Percentiles rank a stretch among this genome's conserved stretches.
These are phyloP conservation scores for Sebastes minor DNA, from an alignment of 2,797 vertebrate genomes.

Conservation along the genomic window DNA sequence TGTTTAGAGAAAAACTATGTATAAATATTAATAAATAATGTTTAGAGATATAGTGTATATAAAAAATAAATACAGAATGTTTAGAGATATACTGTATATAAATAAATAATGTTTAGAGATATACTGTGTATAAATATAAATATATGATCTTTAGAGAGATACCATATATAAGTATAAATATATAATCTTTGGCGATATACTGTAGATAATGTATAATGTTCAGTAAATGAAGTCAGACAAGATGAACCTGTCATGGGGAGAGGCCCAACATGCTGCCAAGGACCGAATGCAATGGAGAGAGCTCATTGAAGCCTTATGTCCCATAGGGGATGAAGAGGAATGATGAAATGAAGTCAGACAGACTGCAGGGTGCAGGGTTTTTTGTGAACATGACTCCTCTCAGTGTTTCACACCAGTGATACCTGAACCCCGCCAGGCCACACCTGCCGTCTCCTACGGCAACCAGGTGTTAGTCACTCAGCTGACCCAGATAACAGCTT, in stretches of 20 bases:
- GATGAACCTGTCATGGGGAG: too few relatives aligned
- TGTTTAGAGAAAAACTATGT: too few relatives aligned
- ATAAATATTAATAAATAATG: too few relatives aligned
- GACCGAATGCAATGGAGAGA: too few relatives aligned
- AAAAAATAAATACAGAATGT: not conserved
- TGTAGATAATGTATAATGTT: too few relatives aligned
- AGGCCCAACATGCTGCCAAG: too few relatives aligned
- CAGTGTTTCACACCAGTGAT: not conserved
- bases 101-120: not conserved
- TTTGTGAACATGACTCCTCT: not conserved
- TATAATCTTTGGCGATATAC: not conserved
- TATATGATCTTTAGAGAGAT: not conserved
- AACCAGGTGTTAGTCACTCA: not conserved
- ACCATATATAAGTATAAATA: not conserved
- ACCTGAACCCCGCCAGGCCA: constrained; percentile 4
- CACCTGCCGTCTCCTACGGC: constrained; percentile 5
- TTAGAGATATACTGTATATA: not conserved
- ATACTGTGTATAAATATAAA: not conserved
- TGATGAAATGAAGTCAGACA: too few relatives aligned
- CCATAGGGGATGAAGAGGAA: too few relatives aligned
- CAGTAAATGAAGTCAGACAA: too few relatives aligned
- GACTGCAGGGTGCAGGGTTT: not conserved
- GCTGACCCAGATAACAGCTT: not conserved
- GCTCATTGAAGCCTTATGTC: too few relatives aligned
- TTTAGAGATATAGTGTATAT: too few relatives aligned